Evolutionary conservation across 2,797 vertebrate species (phyloP).

Genomic region (Microcaecilia unicolor): DNA sequence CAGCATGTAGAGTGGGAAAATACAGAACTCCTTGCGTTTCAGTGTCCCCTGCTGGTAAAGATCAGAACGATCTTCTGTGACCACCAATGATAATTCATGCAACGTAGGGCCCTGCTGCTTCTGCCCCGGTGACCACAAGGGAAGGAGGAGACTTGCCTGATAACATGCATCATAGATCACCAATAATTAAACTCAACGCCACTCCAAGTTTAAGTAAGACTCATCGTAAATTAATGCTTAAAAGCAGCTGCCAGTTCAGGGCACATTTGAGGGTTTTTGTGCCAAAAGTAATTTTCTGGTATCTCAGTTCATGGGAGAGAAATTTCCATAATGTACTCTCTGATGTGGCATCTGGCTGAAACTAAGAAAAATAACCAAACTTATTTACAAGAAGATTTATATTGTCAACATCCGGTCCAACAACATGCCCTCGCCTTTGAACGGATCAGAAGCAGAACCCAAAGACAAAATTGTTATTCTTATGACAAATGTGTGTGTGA

Average conservation of each 20-base stretch:
- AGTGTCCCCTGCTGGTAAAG: no score
- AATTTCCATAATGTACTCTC: not conserved
- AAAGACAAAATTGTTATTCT: no score
- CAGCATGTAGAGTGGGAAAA: no score
- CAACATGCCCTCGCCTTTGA: fast-evolving
- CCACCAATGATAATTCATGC: no score
- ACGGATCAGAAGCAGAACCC: fast-evolving
- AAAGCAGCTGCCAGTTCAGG: not conserved
- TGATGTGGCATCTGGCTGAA: not conserved
- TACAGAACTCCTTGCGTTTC: no score
- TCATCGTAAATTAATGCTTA: not conserved
- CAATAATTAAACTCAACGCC: no score
- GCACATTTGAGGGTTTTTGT: not conserved
- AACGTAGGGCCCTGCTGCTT: no score
- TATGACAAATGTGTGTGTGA: no score
- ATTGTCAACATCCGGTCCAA: fast-evolving
- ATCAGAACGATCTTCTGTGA: no score
- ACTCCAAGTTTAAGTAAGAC: not conserved
- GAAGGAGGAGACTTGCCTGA: no score
- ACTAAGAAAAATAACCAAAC: fast-evolving
- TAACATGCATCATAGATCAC: no score
- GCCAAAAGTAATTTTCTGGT: not conserved
- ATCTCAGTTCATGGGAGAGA: not conserved
- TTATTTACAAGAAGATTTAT: fast-evolving
- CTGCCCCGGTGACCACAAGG: no score